Conservation (phyloP, 2,888 invertebrate genomes). For the Oeneis ivallda region DNA sequence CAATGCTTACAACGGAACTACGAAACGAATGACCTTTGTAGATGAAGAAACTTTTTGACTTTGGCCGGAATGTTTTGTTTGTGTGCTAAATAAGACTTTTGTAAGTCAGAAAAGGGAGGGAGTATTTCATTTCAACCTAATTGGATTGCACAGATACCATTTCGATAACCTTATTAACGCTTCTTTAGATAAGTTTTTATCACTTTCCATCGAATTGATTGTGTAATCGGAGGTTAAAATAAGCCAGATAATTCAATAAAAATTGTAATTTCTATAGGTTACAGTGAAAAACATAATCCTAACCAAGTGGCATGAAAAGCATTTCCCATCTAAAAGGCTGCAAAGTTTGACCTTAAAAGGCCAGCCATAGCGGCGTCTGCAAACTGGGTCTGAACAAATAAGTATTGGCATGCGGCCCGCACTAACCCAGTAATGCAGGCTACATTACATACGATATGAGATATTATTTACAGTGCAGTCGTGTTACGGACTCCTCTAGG, state of each 20-base stretch:
- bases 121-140: too few relatives aligned
- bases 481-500: background rate
- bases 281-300: background rate
- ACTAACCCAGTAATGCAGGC: background rate
- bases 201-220: too few relatives aligned
- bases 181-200: too few relatives aligned
- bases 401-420: background rate
- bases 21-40: background rate
- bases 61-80: background rate
- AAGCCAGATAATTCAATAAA: too few relatives aligned
- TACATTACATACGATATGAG: background rate
- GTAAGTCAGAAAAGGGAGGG: too few relatives aligned
- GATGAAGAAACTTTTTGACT: background rate
- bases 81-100: background rate
- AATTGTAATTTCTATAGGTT: too few relatives aligned
- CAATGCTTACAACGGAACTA: background rate
- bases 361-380: background rate
- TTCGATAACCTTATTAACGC: too few relatives aligned
- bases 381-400: background rate
- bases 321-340: background rate
- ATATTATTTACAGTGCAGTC: background rate
- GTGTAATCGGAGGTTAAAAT: too few relatives aligned
- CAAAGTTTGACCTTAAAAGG: background rate
- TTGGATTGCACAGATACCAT: too few relatives aligned
- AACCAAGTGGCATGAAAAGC: background rate